Evolutionary conservation across 35 echinoderm and acorn worm species (phyloP), one percentile per base, ranked within the genome.

Genomic region (Ptychodera flava): DNA sequence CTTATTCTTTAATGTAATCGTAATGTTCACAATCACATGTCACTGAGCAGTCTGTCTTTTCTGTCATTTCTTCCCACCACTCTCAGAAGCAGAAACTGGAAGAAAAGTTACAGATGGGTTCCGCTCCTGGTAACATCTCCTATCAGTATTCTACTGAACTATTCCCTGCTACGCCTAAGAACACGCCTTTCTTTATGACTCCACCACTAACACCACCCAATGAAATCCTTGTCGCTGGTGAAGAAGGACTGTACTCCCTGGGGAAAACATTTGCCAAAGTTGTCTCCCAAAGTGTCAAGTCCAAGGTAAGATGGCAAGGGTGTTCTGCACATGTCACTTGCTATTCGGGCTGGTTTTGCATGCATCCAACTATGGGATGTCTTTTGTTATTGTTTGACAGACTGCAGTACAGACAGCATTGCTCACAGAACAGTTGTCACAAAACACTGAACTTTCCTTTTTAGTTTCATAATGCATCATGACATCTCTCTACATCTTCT

Each of bases 141-240:
- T 52, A 89, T 32, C 78, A 80, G 12, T 52, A 82, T 37, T 82
- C 79, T 77, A 80, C 38, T 22, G 80, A 36, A 30, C 80, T 81
- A 34, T 86, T 81, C 33, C 87, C 91, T 0, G 80, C 90, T 15
- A 89, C 85, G 28, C 93, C 93, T 64, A 92, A 95, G 91, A 95
- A 95, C 82, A 89, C 91, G 0, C 93, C 93, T 33, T 91, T 95
- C 76, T 95, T 92, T 85, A 95, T 95, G 91, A 92, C 93, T 64
- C 93, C 93, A 28, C 93, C 93, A 33, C 76, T 95, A 33, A 92
- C 90, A 76, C 93, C 93, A 36, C 93, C 93, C 31, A 87, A 83
- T 91, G 93, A 95, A 84, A 89, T 80, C 33, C 15, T 88, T 28
- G 22, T 12, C 22, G 45, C 45, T 64, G 45, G 45, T 12, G 45